Evolutionary conservation across 2,797 vertebrate genomes (phyloP).

Genomic region (Anableps anableps): DNA sequence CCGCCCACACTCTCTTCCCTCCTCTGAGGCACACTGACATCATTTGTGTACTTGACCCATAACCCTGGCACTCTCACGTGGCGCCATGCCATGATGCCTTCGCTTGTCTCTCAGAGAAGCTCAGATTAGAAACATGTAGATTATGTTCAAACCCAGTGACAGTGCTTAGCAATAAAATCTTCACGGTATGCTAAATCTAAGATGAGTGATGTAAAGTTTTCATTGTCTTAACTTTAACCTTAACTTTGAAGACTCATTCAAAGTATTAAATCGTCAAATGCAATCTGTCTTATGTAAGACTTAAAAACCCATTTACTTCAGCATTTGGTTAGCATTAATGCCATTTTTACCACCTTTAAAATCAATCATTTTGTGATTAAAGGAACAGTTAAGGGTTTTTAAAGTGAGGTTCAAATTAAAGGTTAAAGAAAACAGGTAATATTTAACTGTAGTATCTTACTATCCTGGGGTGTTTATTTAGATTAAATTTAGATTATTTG

Average conservation of each 20-base stretch:
- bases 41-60: conserved; percentile 66
- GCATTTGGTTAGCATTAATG: neutral
- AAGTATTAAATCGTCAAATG: conserved; percentile 21
- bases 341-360: neutral
- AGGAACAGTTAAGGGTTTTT: neutral
- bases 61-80: conserved; percentile 45
- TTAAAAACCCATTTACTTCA: neutral
- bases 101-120: conserved; percentile 18
- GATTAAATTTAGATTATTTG: neutral
- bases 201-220: conserved; percentile 4
- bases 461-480: neutral
- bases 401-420: neutral
- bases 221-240: neutral
- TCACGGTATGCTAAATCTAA: neutral
- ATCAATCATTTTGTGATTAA: neutral
- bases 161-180: neutral
- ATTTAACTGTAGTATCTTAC: neutral
- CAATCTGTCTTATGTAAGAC: conserved; percentile 35
- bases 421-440: neutral
- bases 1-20: conserved; percentile 53
- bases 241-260: neutral
- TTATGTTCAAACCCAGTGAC: conserved; percentile 1
- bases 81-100: conserved; percentile 50
- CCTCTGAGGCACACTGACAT: conserved; percentile 67
- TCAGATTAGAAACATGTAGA: conserved; percentile 24